phyloP scores from a whole-genome alignment of 2,797 vertebrate species.

The Bufotes viridis region DNA sequence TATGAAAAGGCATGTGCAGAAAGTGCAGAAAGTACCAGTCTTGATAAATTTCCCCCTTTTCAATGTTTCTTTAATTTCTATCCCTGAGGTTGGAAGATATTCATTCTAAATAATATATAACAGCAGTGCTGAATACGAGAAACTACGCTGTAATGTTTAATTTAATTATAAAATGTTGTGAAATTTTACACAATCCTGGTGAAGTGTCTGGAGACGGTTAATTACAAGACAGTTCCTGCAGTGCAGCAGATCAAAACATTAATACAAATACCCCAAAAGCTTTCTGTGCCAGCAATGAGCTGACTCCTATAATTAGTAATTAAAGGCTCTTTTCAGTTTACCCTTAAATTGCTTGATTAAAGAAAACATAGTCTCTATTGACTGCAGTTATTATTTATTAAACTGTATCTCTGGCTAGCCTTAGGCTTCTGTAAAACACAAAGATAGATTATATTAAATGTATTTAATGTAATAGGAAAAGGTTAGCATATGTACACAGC shows the following conservation, averaged over 20 bases:
- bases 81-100: background rate
- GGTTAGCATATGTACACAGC: slow-evolving; percentile 24
- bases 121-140: background rate
- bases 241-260: slow-evolving; percentile 37
- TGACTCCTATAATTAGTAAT: slow-evolving; percentile 38
- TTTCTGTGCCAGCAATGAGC: slow-evolving; percentile 5
- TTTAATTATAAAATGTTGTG: background rate
- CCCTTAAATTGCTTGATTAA: slow-evolving; percentile 39
- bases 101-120: slow-evolving; percentile 8
- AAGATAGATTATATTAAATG: slow-evolving; percentile 21
- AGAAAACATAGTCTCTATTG: slow-evolving; percentile 30
- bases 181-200: background rate
- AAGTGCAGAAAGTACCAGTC: too few relatives aligned
- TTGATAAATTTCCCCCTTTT: too few relatives aligned
- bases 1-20: too few relatives aligned
- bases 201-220: slow-evolving; percentile 24
- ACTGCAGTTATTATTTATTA: slow-evolving; percentile 39
- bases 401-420: slow-evolving; percentile 16
- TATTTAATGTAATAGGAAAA: slow-evolving; percentile 32
- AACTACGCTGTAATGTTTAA: background rate
- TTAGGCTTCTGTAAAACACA: slow-evolving; percentile 22
- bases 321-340: slow-evolving; percentile 9
- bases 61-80: background rate
- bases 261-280: slow-evolving; percentile 37
- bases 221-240: slow-evolving; percentile 29